Evolutionary conservation across 2,113 vertebrate genomes (phyloP), one percentile per base, ranked within the genome.

Genomic region (Eonycteris spelaea): DNA sequence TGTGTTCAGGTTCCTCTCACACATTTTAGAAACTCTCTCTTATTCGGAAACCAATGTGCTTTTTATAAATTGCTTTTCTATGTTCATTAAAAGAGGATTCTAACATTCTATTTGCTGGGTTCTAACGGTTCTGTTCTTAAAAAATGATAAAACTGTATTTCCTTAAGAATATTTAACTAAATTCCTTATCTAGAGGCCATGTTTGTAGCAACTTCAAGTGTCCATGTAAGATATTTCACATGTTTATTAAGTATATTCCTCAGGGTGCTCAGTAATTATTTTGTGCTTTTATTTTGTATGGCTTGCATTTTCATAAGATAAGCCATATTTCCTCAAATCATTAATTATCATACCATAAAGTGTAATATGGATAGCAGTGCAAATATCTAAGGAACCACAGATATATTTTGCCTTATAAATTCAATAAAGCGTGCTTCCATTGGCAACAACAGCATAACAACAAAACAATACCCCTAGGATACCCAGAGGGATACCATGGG

Each of bases 361-460:
- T 68, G 13, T 93, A 59, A 73, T 84, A 97, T 96, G 97, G 82
- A 57, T 89, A 75, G 38, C 30, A 45, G 21, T 90, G 28, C 21
- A 30, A 82, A 40, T 74, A 43, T 71, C 93, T 96, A 30, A 96
- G 90, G 90, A 91, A 59, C 51, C 40, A 6, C 43, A 91, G 3
- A 7, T 12, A 40, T 67, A 97, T 94, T 97, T 63, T 94, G 28
- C 86, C 22, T 89, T 98, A 61, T 14, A 91, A 94, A 97, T 94
- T 96, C 87, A 97, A 97, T 95, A 97, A 98, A 97, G 28, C 33
- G 40, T 0, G 0, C 12, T 95, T 94, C 33, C 68, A 0, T 11
- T 70, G 14, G 33, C 43, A 94, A 45, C 24, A 74, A 45, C 30
- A 74, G 19, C 12, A 28, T 26, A 30, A 79, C 3, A 35, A 45